Percentiles rank a stretch among this genome's conserved stretches.
Evolutionary conservation across 37 sponge, comb jelly and placozoan species (phyloP).

Genomic region (Tethya wilhelma): DNA sequence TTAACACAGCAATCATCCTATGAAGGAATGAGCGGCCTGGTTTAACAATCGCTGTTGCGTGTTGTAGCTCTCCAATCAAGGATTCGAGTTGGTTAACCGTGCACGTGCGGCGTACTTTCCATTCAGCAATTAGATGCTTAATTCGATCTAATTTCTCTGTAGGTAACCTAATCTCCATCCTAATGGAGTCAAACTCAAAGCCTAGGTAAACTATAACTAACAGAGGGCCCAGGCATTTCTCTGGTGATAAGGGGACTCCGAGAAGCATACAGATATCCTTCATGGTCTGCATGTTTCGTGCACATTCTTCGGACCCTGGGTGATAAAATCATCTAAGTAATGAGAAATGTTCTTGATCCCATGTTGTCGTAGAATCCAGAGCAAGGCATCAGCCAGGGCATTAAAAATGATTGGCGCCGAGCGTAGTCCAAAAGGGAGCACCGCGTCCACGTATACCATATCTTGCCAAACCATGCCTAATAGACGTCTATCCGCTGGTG

Average conservation of each 20-base stretch:
- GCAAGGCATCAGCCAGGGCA: slow-evolving; percentile 44
- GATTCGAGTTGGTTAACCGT: slow-evolving; percentile 14
- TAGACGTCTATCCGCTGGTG: slow-evolving; percentile 14
- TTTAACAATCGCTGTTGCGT: slow-evolving; percentile 29
- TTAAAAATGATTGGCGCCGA: slow-evolving; percentile 62
- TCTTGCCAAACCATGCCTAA: slow-evolving; percentile 49
- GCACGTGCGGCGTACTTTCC: slow-evolving; percentile 1
- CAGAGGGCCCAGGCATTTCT: slow-evolving; percentile 53
- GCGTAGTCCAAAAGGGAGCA: slow-evolving; percentile 45
- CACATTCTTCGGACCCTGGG: slow-evolving; percentile 21
- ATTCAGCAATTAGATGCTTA: not conserved
- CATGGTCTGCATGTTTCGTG: not conserved
- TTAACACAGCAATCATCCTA: not conserved
- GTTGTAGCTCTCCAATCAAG: slow-evolving; percentile 18
- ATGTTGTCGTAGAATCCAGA: slow-evolving; percentile 3
- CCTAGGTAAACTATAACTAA: slow-evolving; percentile 12
- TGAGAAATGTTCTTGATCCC: slow-evolving; percentile 5
- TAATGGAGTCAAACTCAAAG: slow-evolving; percentile 32
- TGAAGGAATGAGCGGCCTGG: slow-evolving; percentile 48
- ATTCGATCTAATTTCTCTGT: slow-evolving; percentile 32
- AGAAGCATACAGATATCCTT: slow-evolving; percentile 9
- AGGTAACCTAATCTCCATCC: slow-evolving; percentile 38
- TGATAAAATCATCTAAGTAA: slow-evolving; percentile 46
- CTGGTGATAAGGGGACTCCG: slow-evolving; percentile 49
- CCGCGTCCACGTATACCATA: not conserved